Evolutionary conservation across 1,140 invertebrate species (phyloP).

Genomic region (Psilanteris sp.): DNA sequence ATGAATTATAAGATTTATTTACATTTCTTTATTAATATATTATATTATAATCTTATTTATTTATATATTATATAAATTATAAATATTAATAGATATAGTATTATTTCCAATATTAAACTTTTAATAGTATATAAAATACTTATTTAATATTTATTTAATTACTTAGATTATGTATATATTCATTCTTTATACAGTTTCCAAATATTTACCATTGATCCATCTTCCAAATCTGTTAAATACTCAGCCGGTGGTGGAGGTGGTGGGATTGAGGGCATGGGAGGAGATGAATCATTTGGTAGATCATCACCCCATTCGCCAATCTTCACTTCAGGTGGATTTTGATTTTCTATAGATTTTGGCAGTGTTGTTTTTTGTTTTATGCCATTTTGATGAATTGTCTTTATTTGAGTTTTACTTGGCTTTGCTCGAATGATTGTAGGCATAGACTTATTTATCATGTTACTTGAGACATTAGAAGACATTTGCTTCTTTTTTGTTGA

Average conservation of each 20-base stretch:
- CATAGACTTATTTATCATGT: constrained; percentile 67
- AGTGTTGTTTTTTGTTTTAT: constrained; percentile 18
- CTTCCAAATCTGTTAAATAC: constrained; percentile 71
- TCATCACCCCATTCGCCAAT: constrained; percentile 65
- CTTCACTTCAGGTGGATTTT: constrained; percentile 37
- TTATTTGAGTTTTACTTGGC: constrained; percentile 67
- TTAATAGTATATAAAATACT: no score
- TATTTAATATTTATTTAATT: no score
- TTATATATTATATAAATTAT: no score
- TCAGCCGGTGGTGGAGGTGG: constrained; percentile 85
- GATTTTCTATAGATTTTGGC: constrained; percentile 34
- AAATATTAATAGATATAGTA: no score
- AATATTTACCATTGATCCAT: constrained; percentile 56
- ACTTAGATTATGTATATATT: no score
- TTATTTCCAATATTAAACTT: no score
- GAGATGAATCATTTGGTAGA: constrained; percentile 78
- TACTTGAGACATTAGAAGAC: constrained; percentile 22
- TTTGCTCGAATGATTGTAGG: constrained; percentile 84
- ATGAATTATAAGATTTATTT: no score
- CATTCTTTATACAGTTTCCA: no score
- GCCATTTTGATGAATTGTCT: constrained; percentile 51
- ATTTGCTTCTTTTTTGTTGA: constrained; percentile 39
- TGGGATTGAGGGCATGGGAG: constrained; percentile 88
- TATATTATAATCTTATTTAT: no score
- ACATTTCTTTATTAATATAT: no score